A percentile compares a stretch with the other conserved stretches of the same genome.
phyloP scores from a whole-genome alignment of 2,113 vertebrate species.

The Pelvicachromis taeniatus region DNA sequence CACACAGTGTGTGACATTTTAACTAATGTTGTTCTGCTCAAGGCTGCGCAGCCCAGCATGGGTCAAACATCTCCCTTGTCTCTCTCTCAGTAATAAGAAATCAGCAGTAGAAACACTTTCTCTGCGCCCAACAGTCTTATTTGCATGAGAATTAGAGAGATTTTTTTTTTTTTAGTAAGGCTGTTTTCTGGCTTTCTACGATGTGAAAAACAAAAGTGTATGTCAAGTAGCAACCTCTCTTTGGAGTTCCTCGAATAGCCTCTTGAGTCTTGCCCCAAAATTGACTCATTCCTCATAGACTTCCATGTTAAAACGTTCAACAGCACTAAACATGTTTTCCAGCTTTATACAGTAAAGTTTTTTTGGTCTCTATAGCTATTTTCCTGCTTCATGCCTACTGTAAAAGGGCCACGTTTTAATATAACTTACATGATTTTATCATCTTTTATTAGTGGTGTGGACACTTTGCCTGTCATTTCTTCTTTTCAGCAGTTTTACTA shows the following conservation, averaged over 20 bases:
- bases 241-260: neutral
- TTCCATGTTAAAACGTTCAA: neutral
- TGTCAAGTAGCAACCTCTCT: neutral
- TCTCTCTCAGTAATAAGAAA: neutral
- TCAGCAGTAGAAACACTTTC: neutral
- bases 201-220: neutral
- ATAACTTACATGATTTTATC: neutral
- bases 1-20: constrained; percentile 63
- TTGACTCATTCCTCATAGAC: neutral
- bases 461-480: neutral
- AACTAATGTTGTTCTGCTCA: constrained; percentile 58
- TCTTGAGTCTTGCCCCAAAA: neutral
- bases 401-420: neutral
- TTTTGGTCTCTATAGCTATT: neutral
- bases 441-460: neutral
- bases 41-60: constrained; percentile 53
- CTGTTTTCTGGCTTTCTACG: neutral
- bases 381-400: neutral
- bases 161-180: neutral
- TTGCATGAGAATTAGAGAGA: constrained; percentile 8
- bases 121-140: neutral
- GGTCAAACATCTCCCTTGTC: constrained; percentile 29
- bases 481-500: neutral
- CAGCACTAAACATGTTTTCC: neutral
- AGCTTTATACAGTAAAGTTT: neutral